A percentile compares a stretch with the other conserved stretches of the same genome.
Evolutionary conservation across 2,797 vertebrate species (phyloP).

Genomic region (Bovichtus variegatus): DNA sequence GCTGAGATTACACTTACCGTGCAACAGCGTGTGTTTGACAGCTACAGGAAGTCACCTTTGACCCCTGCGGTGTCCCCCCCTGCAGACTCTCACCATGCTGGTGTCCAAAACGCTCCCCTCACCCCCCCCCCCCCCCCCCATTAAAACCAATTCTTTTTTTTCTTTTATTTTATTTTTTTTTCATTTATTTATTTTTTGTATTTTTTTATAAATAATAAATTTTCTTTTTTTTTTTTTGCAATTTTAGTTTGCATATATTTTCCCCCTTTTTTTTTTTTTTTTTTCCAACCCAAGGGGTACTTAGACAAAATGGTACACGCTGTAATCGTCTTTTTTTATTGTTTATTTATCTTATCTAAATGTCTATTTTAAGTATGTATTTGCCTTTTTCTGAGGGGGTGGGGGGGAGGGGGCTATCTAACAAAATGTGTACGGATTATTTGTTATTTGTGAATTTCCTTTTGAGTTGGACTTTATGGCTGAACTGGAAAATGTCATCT

Average conservation of each 20-base stretch:
- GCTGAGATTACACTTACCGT: constrained; percentile 83
- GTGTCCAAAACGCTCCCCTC: constrained; percentile 32
- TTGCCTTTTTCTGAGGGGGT: constrained; percentile 79
- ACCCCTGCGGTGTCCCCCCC: constrained; percentile 67
- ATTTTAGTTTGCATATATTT: constrained; percentile 68
- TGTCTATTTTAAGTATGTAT: constrained; percentile 88
- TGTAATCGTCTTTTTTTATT: constrained; percentile 85
- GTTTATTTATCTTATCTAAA: constrained; percentile 95
- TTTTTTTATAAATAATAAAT: constrained; percentile 80
- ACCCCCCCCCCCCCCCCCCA: neutral
- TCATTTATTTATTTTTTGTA: too few relatives aligned
- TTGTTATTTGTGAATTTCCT: constrained; percentile 78
- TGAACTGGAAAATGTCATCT: constrained; percentile 70
- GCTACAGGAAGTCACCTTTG: constrained; percentile 86
- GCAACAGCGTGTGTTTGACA: constrained; percentile 76
- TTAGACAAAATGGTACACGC: constrained; percentile 89
- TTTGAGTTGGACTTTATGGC: constrained; percentile 71
- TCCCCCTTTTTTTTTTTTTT: constrained; percentile 33
- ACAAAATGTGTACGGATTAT: constrained; percentile 84
- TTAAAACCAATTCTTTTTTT: too few relatives aligned
- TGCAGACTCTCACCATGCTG: constrained; percentile 50
- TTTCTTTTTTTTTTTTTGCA: constrained; percentile 49
- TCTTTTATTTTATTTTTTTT: too few relatives aligned
- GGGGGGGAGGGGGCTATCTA: constrained; percentile 74
- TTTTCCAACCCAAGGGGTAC: constrained; percentile 83